Base-by-base conservation (phyloP, 2,797 vertebrate genomes). In the Melanotaenia trifasciata region DNA sequence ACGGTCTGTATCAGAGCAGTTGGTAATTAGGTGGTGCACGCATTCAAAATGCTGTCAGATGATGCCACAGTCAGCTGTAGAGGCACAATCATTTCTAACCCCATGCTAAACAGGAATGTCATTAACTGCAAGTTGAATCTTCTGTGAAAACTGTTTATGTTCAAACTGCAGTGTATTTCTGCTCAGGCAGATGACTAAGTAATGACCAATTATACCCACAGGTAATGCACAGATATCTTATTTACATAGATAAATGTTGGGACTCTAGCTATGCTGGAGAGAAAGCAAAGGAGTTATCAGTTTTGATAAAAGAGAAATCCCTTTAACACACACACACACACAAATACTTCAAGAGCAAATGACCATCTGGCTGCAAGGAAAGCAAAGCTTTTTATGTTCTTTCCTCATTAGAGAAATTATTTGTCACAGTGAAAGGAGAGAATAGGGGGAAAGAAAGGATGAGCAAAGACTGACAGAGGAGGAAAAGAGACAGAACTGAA, bases 281-380 rank as follows among this genome's bases (percentile, higher is more conserved):
- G 10, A 43, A 76, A 69, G 56, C 64, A 72, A 78, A 73, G 7
- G 24, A 53, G 56, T 60, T 33, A 73, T 68, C n/a, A 53, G 33
- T 26, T 61, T 62, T 62, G 45, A 32, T 40, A 38, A 45, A 26
- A 60, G 58, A 72, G 43, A 79, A 74, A 70, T 14, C 47, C 64
- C 12, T 1, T 40, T 22, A 62, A 72, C 67, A 69, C 65, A 78
- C 78, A 70, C 65, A 83, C 47, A 68, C 16, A 81, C 24, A 68
- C 45, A 79, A 22, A 67, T 57, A 66, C 57, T 47, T 63, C 36
- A 78, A 58, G 66, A 76, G 65, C 79, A 84, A 85, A 76, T 58
- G 78, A 69, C 88, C 89, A 91, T 90, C 90, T 90, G 89, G 76
- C 58, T 72, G 66, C 58, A 58, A 40, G 80, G 76, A 83, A 84